Conservation (phyloP, 2,888 invertebrate genomes). For the Dynastes hyllus region DNA sequence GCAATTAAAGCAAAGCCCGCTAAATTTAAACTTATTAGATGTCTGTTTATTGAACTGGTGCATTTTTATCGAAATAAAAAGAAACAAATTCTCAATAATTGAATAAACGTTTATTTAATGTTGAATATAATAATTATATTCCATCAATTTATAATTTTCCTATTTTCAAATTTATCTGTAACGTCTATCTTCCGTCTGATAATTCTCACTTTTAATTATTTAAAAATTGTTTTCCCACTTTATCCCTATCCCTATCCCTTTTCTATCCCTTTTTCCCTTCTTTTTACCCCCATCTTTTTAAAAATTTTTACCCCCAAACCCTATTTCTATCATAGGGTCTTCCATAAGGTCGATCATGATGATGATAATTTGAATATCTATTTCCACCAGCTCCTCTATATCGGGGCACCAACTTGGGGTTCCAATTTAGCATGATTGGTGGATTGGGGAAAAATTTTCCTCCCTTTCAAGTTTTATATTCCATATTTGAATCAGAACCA, state of each 20-base stretch:
- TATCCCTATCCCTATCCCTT: neutral
- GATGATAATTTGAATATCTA: conserved; percentile 33
- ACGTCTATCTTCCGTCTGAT: conserved; percentile 1
- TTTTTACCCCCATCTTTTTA: too few relatives aligned
- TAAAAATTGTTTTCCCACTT: too few relatives aligned
- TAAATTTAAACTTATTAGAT: too few relatives aligned
- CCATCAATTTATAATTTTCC: too few relatives aligned
- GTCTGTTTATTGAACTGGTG: too few relatives aligned
- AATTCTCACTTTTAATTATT: neutral
- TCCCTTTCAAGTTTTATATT: conserved; percentile 68
- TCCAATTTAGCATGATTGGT: conserved; percentile 70
- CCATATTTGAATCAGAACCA: conserved; percentile 68
- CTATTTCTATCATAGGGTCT: neutral
- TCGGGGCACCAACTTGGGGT: conserved; percentile 58
- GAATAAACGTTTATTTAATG: too few relatives aligned
- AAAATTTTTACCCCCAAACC: too few relatives aligned
- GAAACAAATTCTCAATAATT: too few relatives aligned
- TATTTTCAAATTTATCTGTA: neutral
- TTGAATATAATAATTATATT: too few relatives aligned
- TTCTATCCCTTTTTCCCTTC: too few relatives aligned
- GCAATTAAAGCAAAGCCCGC: too few relatives aligned
- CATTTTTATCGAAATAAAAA: too few relatives aligned
- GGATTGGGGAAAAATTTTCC: conserved; percentile 66
- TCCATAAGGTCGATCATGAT: conserved; percentile 16
- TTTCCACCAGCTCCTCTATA: conserved; percentile 41